phyloP scores from a whole-genome alignment of 2,113 vertebrate genomes.

The Python bivittatus region DNA sequence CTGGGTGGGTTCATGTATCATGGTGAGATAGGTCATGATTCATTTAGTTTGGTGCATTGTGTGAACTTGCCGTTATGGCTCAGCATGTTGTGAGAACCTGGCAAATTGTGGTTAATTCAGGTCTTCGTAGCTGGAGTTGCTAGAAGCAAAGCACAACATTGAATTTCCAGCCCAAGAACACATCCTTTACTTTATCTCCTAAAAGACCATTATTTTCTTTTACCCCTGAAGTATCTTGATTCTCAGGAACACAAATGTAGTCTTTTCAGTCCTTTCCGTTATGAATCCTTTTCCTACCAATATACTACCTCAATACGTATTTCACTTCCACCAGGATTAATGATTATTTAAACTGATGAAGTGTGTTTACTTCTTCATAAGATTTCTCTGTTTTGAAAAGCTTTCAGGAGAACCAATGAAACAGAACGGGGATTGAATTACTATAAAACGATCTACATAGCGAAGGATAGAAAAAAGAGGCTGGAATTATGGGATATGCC shows the following conservation, averaged over 20 bases:
- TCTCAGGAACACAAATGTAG: no score
- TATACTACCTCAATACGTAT: not conserved
- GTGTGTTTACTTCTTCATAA: not conserved
- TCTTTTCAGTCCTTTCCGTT: not conserved
- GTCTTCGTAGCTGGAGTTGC: not conserved
- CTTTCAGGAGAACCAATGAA: slow-evolving; percentile 25
- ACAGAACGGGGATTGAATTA: slow-evolving; percentile 5
- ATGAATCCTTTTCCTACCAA: not conserved
- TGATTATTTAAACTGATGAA: not conserved
- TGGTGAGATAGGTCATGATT: no score
- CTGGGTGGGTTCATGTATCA: no score
- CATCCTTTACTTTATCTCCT: not conserved
- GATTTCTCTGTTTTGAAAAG: slow-evolving; percentile 7
- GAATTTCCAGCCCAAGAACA: not conserved
- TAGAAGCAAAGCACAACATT: not conserved
- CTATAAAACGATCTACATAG: not conserved
- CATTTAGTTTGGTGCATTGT: no score
- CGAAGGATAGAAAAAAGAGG: not conserved
- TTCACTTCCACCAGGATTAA: no score
- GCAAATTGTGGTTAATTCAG: not conserved
- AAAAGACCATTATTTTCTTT: not conserved
- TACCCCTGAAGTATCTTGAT: not conserved
- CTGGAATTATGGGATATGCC: slow-evolving; percentile 22
- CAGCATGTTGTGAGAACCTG: not conserved
- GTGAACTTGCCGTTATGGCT: no score